Percentiles rank a stretch among this genome's conserved stretches.
phyloP scores from a whole-genome alignment of 1,140 invertebrate species.

The Hydropsyche tenuis region DNA sequence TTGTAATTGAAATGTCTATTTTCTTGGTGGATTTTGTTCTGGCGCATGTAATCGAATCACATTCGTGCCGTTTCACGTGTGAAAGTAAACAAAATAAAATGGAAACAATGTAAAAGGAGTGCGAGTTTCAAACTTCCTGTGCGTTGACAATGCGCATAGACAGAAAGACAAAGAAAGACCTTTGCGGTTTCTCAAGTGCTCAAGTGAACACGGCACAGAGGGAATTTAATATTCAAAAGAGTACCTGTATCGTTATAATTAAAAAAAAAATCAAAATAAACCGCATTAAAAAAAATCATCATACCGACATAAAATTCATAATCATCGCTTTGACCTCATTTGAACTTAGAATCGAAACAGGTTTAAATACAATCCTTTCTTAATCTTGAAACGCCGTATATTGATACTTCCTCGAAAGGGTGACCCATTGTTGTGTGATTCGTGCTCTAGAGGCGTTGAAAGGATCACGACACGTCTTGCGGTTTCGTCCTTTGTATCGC shows the following conservation, averaged over 20 bases:
- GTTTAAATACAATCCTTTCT: slow-evolving; percentile 32
- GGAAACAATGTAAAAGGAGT: slow-evolving; percentile 6
- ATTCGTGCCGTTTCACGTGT: slow-evolving; percentile 15
- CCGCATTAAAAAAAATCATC: too few species aligned
- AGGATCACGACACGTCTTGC: slow-evolving; percentile 15
- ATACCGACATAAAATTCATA: background rate
- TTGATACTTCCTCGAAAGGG: slow-evolving; percentile 33
- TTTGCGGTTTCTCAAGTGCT: slow-evolving; percentile 32
- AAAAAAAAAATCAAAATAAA: too few species aligned
- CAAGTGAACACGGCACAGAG: background rate
- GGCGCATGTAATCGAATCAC: background rate
- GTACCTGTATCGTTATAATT: background rate
- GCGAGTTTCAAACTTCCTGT: slow-evolving; percentile 31
- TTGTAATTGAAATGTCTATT: background rate
- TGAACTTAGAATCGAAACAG: slow-evolving; percentile 1
- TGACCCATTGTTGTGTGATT: slow-evolving; percentile 7
- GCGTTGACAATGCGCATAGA: slow-evolving; percentile 16
- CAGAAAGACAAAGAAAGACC: slow-evolving; percentile 34
- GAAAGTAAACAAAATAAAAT: slow-evolving; percentile 24
- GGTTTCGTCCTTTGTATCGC: slow-evolving; percentile 11
- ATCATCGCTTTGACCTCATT: background rate
- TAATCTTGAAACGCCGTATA: slow-evolving; percentile 27
- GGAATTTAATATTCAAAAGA: background rate
- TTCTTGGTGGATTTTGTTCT: too few species aligned
- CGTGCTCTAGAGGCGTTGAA: slow-evolving; percentile 27